Base-by-base conservation (phyloP, 2,113 vertebrate genomes). In the Apodemus speciosus region DNA sequence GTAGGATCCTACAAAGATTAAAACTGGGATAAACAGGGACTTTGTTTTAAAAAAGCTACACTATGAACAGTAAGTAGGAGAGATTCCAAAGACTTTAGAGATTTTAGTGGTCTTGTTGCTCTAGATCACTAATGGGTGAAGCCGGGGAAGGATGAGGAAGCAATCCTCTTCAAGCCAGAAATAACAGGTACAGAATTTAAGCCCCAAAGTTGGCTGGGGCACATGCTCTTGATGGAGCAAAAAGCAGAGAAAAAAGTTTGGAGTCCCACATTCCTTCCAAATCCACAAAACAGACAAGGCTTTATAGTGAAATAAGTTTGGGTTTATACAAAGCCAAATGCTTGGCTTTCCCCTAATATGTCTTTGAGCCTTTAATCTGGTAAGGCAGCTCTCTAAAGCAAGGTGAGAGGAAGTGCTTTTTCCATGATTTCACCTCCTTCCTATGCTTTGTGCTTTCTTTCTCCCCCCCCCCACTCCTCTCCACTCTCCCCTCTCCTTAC, bases 331-430 rank as follows among this genome's bases (percentile, higher is more conserved):
- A 89, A 93, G 77, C 69, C 77, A 88, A 81, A 80, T 1, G 73
- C 46, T 72, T 72, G 79, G 58, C 66, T 81, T 72, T 88, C 85
- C 51, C 49, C 56, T 71, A 73, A 51, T 10, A 35, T 49, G 43
- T 62, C 92, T 83, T 51, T 51, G 56, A 73, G 53, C 85, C 85
- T 93, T 73, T 73, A 40, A 83, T 81, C 92, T 64, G 73, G 53
- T 38, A 81, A 51, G 77, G 58, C 68, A 84, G 77, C 30, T 73
- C 68, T 88, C 92, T 83, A 46, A 60, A 72, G 56, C 60, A 43
- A 72, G n/a, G 68, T 35, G 43, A 43, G 68, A 62, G 64, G 56
- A 88, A 73, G 56, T 32, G 2, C 38, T 64, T 81, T 51, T 62
- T 23, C 60, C 15, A 62, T 30, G 23, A 60, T 60, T 64, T 72